phyloP scores from a whole-genome alignment of 2,888 invertebrate species.

The Sinotaia quadrata region DNA sequence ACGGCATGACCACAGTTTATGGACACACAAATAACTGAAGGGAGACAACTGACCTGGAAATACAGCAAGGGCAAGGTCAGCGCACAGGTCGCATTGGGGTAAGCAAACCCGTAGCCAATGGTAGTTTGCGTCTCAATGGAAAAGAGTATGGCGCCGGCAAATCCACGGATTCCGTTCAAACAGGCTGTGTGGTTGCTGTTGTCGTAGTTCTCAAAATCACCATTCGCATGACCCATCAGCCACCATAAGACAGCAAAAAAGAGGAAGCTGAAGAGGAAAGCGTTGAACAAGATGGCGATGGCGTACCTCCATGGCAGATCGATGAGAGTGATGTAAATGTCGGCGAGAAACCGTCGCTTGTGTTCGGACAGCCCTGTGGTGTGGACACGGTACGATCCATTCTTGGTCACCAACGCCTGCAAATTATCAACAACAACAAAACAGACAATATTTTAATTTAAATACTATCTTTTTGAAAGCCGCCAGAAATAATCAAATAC shows the following conservation, averaged over 20 bases:
- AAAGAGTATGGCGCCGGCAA: slow-evolving; percentile 87
- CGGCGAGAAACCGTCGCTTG: slow-evolving; percentile 75
- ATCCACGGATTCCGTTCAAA: slow-evolving; percentile 80
- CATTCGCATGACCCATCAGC: slow-evolving; percentile 61
- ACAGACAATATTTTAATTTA: too few relatives aligned
- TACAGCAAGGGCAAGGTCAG: slow-evolving; percentile 76
- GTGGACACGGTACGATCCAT: slow-evolving; percentile 95
- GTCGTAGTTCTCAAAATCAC: slow-evolving; percentile 32
- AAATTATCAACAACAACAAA: too few relatives aligned
- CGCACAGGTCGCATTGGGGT: slow-evolving; percentile 92
- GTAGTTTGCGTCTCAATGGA: slow-evolving; percentile 98
- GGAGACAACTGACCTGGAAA: slow-evolving; percentile 77
- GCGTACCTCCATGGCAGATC: slow-evolving; percentile 91
- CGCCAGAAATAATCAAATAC: too few relatives aligned
- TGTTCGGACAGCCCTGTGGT: slow-evolving; percentile 93
- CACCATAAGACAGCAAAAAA: slow-evolving; percentile 79
- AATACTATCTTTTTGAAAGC: too few relatives aligned
- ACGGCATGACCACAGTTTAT: too few relatives aligned
- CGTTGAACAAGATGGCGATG: slow-evolving; percentile 88
- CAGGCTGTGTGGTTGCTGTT: slow-evolving; percentile 69
- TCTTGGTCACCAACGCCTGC: slow-evolving; percentile 82
- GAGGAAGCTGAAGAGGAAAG: slow-evolving; percentile 89
- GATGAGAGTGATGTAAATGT: slow-evolving; percentile 94
- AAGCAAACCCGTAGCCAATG: slow-evolving; percentile 89
- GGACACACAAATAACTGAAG: too few relatives aligned